A percentile compares a stretch with the other conserved stretches of the same genome.
These are phyloP conservation scores for Eurytoma californica DNA, from an alignment of 2,888 invertebrate species.

Conservation along the genomic window DNA sequence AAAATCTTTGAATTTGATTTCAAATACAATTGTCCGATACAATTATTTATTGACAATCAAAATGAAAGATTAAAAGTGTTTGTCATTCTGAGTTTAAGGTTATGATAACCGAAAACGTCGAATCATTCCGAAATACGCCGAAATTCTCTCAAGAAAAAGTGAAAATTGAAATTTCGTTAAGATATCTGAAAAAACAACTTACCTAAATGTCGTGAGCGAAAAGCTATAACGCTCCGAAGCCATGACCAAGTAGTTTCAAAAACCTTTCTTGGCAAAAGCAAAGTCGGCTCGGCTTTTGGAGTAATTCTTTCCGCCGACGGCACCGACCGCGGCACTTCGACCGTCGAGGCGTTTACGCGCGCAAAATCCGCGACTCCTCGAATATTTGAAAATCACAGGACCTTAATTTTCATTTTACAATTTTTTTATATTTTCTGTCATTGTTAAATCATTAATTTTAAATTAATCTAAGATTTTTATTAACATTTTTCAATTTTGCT, in stretches of 20 bases:
- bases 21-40: neutral
- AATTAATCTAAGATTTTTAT: too few species aligned
- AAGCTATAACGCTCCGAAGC: conserved; percentile 97
- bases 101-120: conserved; percentile 20
- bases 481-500: too few species aligned
- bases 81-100: conserved; percentile 53
- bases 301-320: conserved; percentile 31
- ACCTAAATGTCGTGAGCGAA: conserved; percentile 92
- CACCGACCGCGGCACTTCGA: conserved; percentile 30
- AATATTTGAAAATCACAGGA: conserved; percentile 5
- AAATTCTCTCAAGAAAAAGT: neutral
- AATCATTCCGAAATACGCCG: neutral
- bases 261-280: conserved; percentile 13
- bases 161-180: neutral
- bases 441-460: neutral
- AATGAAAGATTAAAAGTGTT: conserved; percentile 49
- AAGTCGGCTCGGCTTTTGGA: conserved; percentile 31
- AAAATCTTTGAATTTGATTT: neutral
- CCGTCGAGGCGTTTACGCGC: neutral
- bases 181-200: conserved; percentile 61
- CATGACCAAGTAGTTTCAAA: conserved; percentile 77
- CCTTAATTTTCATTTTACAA: conserved; percentile 9
- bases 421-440: conserved; percentile 13
- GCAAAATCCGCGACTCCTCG: conserved; percentile 15
- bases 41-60: neutral